phyloP scores from a whole-genome alignment of 2,888 invertebrate genomes.

The Eurytoma adleriae region DNA sequence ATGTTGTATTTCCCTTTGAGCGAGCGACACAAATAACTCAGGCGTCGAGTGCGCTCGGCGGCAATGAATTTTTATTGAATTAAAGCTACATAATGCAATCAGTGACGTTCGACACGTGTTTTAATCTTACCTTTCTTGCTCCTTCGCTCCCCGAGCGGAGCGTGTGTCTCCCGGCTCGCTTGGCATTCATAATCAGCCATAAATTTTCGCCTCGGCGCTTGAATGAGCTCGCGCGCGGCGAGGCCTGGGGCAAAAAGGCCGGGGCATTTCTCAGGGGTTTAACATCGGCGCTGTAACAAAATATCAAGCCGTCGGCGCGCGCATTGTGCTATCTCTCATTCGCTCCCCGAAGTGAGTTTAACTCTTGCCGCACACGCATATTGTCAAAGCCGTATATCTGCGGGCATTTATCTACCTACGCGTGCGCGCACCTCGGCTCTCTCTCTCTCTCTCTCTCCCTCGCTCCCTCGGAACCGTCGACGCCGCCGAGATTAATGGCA shows the following conservation, averaged over 20 bases:
- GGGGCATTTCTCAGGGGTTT: constrained; percentile 52
- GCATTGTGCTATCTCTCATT: constrained; percentile 27
- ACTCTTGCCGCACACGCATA: constrained; percentile 39
- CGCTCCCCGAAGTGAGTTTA: constrained; percentile 11
- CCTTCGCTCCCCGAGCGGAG: background rate
- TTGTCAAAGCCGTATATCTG: constrained; percentile 49
- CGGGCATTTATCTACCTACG: constrained; percentile 49
- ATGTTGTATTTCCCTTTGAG: constrained; percentile 22
- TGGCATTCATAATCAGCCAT: constrained; percentile 53
- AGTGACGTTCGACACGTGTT: constrained; percentile 55
- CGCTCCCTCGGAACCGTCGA: constrained; percentile 41
- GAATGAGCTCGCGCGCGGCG: constrained; percentile 25
- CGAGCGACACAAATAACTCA: constrained; percentile 7
- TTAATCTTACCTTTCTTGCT: constrained; percentile 45
- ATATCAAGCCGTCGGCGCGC: constrained; percentile 50
- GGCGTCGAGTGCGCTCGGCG: constrained; percentile 14
- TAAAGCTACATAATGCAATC: constrained; percentile 46
- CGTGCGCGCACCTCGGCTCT: background rate
- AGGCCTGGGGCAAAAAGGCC: constrained; percentile 30
- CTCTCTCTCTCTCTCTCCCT: background rate
- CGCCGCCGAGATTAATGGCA: constrained; percentile 56
- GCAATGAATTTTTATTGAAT: constrained; percentile 50
- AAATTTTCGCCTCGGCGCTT: constrained; percentile 41
- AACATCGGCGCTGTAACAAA: constrained; percentile 49
- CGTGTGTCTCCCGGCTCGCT: constrained; percentile 15